A percentile compares a stretch with the other conserved stretches of the same genome.
phyloP scores from a whole-genome alignment of 2,888 invertebrate species.

The Unio delphinus region DNA sequence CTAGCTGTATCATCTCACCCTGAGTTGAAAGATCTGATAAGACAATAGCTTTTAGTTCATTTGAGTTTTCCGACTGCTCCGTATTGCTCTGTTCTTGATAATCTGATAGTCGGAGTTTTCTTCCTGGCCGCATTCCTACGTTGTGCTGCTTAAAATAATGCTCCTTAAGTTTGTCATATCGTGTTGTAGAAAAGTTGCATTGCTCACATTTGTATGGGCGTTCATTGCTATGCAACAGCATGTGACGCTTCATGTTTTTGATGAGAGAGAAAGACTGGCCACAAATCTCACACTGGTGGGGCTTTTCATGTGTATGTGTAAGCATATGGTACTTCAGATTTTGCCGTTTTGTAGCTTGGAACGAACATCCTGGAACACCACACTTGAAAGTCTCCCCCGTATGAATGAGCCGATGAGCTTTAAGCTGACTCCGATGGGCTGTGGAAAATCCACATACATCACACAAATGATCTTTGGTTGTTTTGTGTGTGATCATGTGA shows the following conservation, averaged over 20 bases:
- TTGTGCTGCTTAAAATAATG: constrained; percentile 72
- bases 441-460: constrained; percentile 77
- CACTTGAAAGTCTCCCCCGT: constrained; percentile 75
- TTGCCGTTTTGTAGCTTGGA: constrained; percentile 74
- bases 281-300: constrained; percentile 76
- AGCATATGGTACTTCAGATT: constrained; percentile 75
- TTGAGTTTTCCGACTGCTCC: background rate
- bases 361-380: constrained; percentile 72
- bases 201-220: constrained; percentile 68
- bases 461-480: constrained; percentile 76
- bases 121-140: constrained; percentile 57
- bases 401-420: constrained; percentile 75
- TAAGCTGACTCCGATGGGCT: constrained; percentile 75
- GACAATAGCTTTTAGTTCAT: background rate
- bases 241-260: constrained; percentile 74
- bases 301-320: constrained; percentile 75
- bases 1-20: background rate
- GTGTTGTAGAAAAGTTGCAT: constrained; percentile 74
- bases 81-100: constrained; percentile 17
- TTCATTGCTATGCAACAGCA: constrained; percentile 64
- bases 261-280: constrained; percentile 76
- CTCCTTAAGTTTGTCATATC: constrained; percentile 75
- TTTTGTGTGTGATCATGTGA: constrained; percentile 71
- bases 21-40: background rate
- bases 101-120: constrained; percentile 37